Percentiles rank a stretch among this genome's conserved stretches.
These are phyloP conservation scores for Megamerina dolium DNA, from an alignment of 2,888 invertebrate genomes.

Conservation along the genomic window DNA sequence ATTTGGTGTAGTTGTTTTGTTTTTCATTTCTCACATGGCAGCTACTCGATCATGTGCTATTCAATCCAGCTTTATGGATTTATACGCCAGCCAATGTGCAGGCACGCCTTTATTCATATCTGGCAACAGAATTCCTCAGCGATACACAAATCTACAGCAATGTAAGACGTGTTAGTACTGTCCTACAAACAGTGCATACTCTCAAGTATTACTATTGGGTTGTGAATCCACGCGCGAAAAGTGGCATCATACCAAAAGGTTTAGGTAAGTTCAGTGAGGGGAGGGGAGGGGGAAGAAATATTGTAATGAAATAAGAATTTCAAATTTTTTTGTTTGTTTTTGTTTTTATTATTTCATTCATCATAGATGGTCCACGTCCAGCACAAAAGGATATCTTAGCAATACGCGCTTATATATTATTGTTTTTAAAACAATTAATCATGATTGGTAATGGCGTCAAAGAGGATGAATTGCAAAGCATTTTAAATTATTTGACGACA, in stretches of 20 bases:
- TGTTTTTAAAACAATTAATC: constrained; percentile 92
- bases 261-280: constrained; percentile 61
- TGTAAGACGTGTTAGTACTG: constrained; percentile 92
- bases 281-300: not conserved
- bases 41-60: constrained; percentile 97
- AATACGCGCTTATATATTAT: constrained; percentile 88
- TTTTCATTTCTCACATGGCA: constrained; percentile 89
- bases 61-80: constrained; percentile 99
- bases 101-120: constrained; percentile 89
- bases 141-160: constrained; percentile 97
- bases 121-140: constrained; percentile 97
- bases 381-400: constrained; percentile 90
- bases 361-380: constrained; percentile 83
- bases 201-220: constrained; percentile 99
- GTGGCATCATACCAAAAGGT: constrained; percentile 92
- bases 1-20: constrained; percentile 72
- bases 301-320: not conserved
- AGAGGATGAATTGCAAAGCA: constrained; percentile 97
- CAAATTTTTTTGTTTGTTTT: no score
- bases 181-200: constrained; percentile 96
- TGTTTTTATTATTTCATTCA: not conserved
- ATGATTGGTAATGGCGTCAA: constrained; percentile 96
- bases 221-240: constrained; percentile 88
- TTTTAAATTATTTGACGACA: constrained; percentile 95
- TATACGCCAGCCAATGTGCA: constrained; percentile 95